Evolutionary conservation across 2,113 vertebrate species (phyloP).

Genomic region (Ursus arctos): DNA sequence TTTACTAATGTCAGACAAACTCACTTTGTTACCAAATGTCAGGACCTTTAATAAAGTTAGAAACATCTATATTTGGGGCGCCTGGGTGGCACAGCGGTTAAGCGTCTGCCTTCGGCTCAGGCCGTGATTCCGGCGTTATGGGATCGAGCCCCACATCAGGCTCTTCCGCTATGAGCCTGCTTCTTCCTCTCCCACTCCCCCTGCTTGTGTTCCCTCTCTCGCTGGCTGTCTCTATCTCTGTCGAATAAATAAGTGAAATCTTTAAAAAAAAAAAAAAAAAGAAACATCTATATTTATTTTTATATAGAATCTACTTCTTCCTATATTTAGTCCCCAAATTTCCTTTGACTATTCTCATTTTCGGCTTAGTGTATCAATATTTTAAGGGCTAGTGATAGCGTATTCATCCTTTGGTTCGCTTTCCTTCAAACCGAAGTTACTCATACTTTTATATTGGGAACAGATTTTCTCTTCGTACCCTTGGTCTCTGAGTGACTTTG

Average conservation of each 20-base stretch:
- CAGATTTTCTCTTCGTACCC: background rate
- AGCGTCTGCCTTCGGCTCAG: no score
- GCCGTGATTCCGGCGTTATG: no score
- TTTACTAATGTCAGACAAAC: slow-evolving; percentile 2
- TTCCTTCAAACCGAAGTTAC: slow-evolving; percentile 10
- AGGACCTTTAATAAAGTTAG: slow-evolving; percentile 30
- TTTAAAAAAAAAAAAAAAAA: no score
- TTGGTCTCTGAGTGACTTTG: background rate
- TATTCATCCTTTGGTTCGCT: background rate
- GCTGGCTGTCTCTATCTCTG: no score
- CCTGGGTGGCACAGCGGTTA: no score
- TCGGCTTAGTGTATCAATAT: background rate
- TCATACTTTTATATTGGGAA: background rate
- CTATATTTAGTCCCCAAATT: background rate
- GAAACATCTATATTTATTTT: background rate
- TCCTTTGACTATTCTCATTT: background rate
- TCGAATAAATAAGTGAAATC: no score
- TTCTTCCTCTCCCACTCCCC: no score
- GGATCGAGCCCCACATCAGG: no score
- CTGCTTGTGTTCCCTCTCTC: no score
- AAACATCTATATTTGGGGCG: background rate
- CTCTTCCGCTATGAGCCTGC: no score
- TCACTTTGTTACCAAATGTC: background rate
- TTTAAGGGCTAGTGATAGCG: background rate
- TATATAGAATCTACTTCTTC: slow-evolving; percentile 5